Evolutionary conservation across 2,888 invertebrate genomes (phyloP).

Genomic region (Agriopis marginaria): DNA sequence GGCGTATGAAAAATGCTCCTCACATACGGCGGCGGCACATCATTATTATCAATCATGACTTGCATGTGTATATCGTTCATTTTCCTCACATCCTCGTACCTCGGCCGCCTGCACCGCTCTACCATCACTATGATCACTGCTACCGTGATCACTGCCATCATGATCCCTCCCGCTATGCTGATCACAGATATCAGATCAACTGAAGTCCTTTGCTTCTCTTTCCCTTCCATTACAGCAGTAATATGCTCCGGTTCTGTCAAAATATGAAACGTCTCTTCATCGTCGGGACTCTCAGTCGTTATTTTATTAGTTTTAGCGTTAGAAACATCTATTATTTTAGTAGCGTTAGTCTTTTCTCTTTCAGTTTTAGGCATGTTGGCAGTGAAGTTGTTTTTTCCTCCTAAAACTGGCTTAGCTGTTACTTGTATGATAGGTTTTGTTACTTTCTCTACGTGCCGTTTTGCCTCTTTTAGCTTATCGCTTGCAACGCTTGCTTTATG

Average conservation of each 20-base stretch:
- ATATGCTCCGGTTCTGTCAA: constrained; percentile 86
- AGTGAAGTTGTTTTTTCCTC: constrained; percentile 36
- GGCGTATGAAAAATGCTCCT: constrained; percentile 86
- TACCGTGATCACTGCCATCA: constrained; percentile 82
- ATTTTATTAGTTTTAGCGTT: constrained; percentile 56
- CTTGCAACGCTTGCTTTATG: constrained; percentile 44
- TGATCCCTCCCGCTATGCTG: constrained; percentile 82
- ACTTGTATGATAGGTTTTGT: constrained; percentile 48
- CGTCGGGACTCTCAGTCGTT: constrained; percentile 68
- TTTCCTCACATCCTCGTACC: constrained; percentile 76
- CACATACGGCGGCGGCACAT: constrained; percentile 81
- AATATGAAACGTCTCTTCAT: constrained; percentile 83
- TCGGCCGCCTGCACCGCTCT: constrained; percentile 74
- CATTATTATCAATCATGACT: constrained; percentile 76
- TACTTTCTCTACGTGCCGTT: constrained; percentile 43
- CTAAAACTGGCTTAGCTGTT: constrained; percentile 40
- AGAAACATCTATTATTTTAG: constrained; percentile 44
- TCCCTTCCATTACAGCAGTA: constrained; percentile 82
- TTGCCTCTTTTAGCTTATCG: constrained; percentile 29
- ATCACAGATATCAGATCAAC: constrained; percentile 80
- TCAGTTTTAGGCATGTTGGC: constrained; percentile 39
- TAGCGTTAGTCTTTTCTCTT: constrained; percentile 53
- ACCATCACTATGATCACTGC: constrained; percentile 82
- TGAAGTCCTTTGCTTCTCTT: constrained; percentile 71
- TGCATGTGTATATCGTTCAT: constrained; percentile 80